A percentile compares a stretch with the other conserved stretches of the same genome.
phyloP scores from a whole-genome alignment of 2,888 invertebrate genomes.

The Eulithis testata region DNA sequence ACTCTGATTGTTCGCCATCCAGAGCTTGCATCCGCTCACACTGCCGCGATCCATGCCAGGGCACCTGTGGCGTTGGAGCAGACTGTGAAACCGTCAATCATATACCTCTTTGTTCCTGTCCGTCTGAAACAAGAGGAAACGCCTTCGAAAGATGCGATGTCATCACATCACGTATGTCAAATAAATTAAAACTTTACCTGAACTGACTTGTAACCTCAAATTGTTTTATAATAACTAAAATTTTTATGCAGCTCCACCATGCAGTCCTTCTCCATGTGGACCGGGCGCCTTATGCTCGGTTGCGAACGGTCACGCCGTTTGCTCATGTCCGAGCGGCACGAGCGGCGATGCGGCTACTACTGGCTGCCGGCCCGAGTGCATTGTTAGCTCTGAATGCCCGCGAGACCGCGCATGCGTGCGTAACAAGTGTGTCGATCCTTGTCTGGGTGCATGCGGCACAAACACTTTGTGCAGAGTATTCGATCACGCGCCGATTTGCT shows the following conservation, averaged over 20 bases:
- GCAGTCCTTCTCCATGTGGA: constrained; percentile 91
- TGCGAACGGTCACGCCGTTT: constrained; percentile 86
- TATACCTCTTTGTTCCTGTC: constrained; percentile 89
- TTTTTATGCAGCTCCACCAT: constrained; percentile 81
- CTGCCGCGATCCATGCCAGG: constrained; percentile 93
- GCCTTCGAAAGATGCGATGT: constrained; percentile 87
- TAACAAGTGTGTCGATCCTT: constrained; percentile 92
- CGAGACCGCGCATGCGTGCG: constrained; percentile 91
- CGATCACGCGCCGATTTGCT: constrained; percentile 88
- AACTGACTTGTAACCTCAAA: neutral
- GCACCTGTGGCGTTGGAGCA: constrained; percentile 93
- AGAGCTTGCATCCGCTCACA: constrained; percentile 92
- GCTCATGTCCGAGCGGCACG: constrained; percentile 91
- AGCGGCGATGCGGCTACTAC: constrained; percentile 89
- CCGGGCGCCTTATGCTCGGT: constrained; percentile 88
- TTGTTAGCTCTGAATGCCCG: constrained; percentile 92
- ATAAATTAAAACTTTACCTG: neutral
- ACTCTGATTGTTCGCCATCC: constrained; percentile 93
- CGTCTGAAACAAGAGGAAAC: constrained; percentile 87
- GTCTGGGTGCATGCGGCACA: constrained; percentile 92
- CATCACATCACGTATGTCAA: constrained; percentile 63
- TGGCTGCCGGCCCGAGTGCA: constrained; percentile 93
- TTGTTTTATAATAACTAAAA: neutral
- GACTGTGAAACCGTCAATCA: constrained; percentile 90
- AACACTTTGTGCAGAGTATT: constrained; percentile 88